Conservation (phyloP, 1,140 invertebrate genomes). For the Leptopilina boulardi region DNA sequence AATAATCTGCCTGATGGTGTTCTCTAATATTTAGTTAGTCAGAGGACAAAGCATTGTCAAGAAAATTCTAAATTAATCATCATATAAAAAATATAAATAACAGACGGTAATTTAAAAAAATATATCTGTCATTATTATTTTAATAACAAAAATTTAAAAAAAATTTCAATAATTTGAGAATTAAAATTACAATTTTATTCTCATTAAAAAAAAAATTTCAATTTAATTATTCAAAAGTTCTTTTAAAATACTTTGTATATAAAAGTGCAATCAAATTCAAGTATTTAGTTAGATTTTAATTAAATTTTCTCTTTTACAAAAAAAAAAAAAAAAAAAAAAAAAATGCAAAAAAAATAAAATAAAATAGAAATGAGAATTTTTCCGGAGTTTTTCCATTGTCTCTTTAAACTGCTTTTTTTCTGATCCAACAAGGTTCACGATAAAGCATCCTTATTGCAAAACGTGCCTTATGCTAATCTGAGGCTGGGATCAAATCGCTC, state of each 20-base stretch:
- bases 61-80: conserved; percentile 18
- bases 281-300: neutral
- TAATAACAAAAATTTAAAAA: too few relatives aligned
- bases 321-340: neutral
- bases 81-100: neutral
- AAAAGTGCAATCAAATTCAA: too few relatives aligned
- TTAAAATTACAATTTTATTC: too few relatives aligned
- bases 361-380: neutral
- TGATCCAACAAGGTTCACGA: neutral
- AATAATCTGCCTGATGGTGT: conserved; percentile 25
- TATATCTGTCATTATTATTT: too few relatives aligned
- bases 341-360: neutral
- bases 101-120: too few relatives aligned
- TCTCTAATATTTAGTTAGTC: conserved; percentile 3
- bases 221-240: too few relatives aligned
- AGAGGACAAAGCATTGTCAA: neutral
- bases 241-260: too few relatives aligned
- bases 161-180: too few relatives aligned
- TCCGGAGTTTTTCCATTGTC: neutral
- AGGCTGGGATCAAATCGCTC: conserved; percentile 35
- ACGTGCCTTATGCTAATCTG: conserved; percentile 28
- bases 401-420: conserved; percentile 12
- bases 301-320: neutral
- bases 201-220: too few relatives aligned
- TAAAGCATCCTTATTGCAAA: conserved; percentile 30